Conservation (phyloP, 2,888 invertebrate species). For the Tinea semifulvella region DNA sequence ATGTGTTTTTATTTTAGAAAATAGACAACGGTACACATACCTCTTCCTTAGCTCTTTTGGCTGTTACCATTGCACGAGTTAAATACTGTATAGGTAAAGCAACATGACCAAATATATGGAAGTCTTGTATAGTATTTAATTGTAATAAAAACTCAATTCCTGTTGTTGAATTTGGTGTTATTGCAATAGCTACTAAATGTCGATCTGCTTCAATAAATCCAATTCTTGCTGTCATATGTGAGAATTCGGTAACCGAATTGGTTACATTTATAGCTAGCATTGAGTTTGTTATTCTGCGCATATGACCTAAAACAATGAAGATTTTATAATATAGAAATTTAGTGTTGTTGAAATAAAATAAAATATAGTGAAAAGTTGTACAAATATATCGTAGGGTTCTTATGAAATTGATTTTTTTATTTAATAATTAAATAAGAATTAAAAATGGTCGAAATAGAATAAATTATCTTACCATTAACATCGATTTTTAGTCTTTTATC, state of each 20-base stretch:
- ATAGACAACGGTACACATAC: conserved; percentile 36
- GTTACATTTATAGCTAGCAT: conserved; percentile 80
- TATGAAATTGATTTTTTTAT: too few relatives aligned
- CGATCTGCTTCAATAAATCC: conserved; percentile 75
- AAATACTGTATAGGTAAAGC: conserved; percentile 79
- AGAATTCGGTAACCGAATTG: conserved; percentile 74
- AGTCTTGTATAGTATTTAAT: conserved; percentile 70
- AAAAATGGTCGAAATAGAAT: too few relatives aligned
- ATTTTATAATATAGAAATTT: too few relatives aligned
- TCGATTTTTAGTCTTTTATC: conserved; percentile 73
- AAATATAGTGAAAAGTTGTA: neutral
- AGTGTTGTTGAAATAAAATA: neutral
- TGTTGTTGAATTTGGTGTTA: conserved; percentile 72
- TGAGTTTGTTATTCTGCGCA: conserved; percentile 77
- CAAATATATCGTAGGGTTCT: too few relatives aligned
- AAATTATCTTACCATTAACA: conserved; percentile 65
- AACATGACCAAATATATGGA: conserved; percentile 76
- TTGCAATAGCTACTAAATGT: conserved; percentile 78
- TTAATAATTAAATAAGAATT: too few relatives aligned
- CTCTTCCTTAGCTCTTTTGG: conserved; percentile 73
- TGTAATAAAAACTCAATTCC: conserved; percentile 74
- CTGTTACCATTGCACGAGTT: conserved; percentile 71
- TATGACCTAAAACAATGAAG: conserved; percentile 65
- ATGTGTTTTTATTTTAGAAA: neutral
- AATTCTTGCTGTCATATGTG: conserved; percentile 72